Conservation (phyloP, 1,140 invertebrate genomes). For the Leptestheria dahalacensis region DNA sequence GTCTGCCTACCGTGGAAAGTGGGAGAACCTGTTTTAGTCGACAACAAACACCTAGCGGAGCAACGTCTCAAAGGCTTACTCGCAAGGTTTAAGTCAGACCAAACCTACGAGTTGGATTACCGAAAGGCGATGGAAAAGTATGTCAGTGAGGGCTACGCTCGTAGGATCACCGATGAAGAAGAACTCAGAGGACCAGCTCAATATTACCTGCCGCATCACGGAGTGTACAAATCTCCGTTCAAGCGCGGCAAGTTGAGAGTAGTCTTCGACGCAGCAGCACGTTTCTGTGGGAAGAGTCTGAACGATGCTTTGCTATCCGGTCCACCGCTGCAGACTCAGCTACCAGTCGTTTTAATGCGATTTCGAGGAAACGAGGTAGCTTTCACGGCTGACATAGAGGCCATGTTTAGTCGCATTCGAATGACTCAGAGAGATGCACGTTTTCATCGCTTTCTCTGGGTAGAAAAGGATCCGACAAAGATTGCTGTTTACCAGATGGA, state of each 20-base stretch:
- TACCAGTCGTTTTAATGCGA: neutral
- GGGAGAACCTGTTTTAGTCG: neutral
- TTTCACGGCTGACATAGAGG: conserved; percentile 11
- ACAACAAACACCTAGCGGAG: neutral
- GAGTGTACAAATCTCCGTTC: conserved; percentile 9
- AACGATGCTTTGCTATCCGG: conserved; percentile 6
- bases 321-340: neutral
- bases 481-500: neutral
- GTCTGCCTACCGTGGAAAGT: neutral
- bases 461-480: neutral
- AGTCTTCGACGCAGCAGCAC: neutral
- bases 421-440: neutral
- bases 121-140: neutral
- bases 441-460: conserved; percentile 10
- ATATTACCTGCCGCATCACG: conserved; percentile 10
- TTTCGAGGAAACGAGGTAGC: neutral
- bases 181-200: neutral
- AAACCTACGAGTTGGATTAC: neutral
- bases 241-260: neutral
- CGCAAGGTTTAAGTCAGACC: neutral
- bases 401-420: conserved; percentile 4
- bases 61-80: neutral
- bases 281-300: neutral
- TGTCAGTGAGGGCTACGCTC: neutral
- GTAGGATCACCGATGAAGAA: neutral